Conservation (phyloP, 2,113 vertebrate genomes). For the Muntiacus reevesi region DNA sequence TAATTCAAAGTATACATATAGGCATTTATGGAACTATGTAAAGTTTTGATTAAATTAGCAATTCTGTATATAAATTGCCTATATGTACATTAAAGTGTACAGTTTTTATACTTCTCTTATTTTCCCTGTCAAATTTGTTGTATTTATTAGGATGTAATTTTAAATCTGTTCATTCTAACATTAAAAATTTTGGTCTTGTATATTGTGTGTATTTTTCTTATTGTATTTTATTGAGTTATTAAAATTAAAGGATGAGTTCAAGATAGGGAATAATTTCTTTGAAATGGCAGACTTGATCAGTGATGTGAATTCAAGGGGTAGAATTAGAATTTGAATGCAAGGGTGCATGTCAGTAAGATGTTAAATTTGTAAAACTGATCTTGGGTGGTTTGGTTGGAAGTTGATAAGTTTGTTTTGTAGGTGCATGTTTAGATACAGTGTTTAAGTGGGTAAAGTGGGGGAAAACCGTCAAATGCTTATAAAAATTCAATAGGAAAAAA, state of each 20-base stretch:
- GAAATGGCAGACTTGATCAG: neutral
- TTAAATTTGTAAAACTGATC: neutral
- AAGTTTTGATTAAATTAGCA: neutral
- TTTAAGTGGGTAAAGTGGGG: neutral
- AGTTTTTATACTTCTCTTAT: neutral
- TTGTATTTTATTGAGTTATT: neutral
- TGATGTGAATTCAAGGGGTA: neutral
- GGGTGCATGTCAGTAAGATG: neutral
- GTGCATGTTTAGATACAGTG: neutral
- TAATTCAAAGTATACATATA: neutral
- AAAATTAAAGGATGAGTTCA: neutral
- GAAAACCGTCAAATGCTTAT: neutral
- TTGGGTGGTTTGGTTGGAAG: neutral
- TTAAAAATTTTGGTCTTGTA: neutral
- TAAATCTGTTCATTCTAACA: neutral
- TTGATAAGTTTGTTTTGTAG: neutral
- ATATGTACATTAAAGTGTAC: neutral
- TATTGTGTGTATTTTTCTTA: neutral
- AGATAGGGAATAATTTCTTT: neutral
- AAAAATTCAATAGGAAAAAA: neutral
- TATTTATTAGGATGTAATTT: constrained; percentile 21
- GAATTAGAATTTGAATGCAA: neutral
- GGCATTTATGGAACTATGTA: neutral
- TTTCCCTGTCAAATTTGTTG: neutral
- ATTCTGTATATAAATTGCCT: neutral